Evolutionary conservation across 1,140 invertebrate genomes (phyloP), one percentile per base, ranked within the genome.

Genomic region (Thalassaphorura encarpata): DNA sequence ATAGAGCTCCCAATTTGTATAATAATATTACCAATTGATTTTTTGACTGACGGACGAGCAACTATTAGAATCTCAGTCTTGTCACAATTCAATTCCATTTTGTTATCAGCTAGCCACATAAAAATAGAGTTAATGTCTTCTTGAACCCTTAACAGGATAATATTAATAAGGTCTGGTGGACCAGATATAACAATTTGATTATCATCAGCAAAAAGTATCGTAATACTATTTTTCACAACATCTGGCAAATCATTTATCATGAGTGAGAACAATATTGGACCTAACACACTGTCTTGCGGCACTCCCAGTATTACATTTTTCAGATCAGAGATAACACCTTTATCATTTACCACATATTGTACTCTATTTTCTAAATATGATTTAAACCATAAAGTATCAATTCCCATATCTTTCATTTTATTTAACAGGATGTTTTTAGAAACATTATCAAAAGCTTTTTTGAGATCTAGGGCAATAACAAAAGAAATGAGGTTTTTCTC

Each of bases 361-460:
- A 24, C n/a, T 42, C 21, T 16, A 8, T 29, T 11, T n/a, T 8
- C 13, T 33, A 49, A 26, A 19, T 49, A 49, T 18, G 47, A 49
- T 19, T 19, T 3, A 26, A 49, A 31, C 47, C 47, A 49, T 3
- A 19, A 21, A 11, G 36, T 21, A 26, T 53, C 41, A 19, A 54
- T 47, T 19, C 39, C 21, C 39, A 56, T 52, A 13, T 29, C 19
- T 40, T 52, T 55, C 18, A 73, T 49, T 62, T 69, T 73, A 23
- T 62, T 63, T 3, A 71, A 40, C 0, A 73, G 61, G 0, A 68
- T 72, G 11, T 66, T 49, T 15, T 68, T 56, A 69, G 71, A 72
- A 0, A 71, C 67, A 49, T 55, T 61, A 47, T 75, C 73, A 45
- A 72, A 73, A 0, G 71, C 70, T 62, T 73, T 72, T 46, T 67